Base-by-base conservation (phyloP, 2,113 vertebrate species). In the Coryphaenoides rupestris region DNA sequence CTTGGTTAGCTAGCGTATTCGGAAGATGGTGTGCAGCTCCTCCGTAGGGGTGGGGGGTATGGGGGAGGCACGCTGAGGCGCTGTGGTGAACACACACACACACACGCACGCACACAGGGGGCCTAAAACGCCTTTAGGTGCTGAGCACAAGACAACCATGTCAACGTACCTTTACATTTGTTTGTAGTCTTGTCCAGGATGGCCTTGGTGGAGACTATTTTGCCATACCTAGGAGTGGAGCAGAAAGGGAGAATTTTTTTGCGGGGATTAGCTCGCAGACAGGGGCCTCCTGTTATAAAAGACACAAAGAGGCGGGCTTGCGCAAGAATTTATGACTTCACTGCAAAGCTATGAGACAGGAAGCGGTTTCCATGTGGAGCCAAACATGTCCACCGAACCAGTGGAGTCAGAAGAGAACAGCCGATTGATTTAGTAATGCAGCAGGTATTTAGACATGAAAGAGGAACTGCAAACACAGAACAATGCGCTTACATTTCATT, bases 111-210 rank as follows among this genome's bases (percentile, higher is more conserved):
- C n/a, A n/a, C n/a, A n/a, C n/a, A n/a, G n/a, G n/a, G n/a, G n/a
- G n/a, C n/a, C n/a, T n/a, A n/a, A n/a, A n/a, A n/a, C n/a, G n/a
- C n/a, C n/a, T n/a, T n/a, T n/a, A n/a, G n/a, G n/a, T n/a, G n/a
- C n/a, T n/a, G n/a, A n/a, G n/a, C n/a, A n/a, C n/a, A n/a, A n/a
- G n/a, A n/a, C n/a, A n/a, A n/a, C n/a, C 24, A 26, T 5, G 24
- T 26, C 24, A 26, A 26, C 24, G 24, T 26, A 99, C 97, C 97
- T 98, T 99, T 99, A 86, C 97, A 99, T 90, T 97, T 98, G 91
- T 98, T 98, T 72, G 96, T 99, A 55, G 96, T 93, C 86, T 99
- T 99, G 89, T 98, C 97, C 94, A 99, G 89, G 89, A 99, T 99
- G 62, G 97, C 97, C 84, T 99, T 99, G 0, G 97, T 99, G 76